Percentiles rank a stretch among this genome's conserved stretches.
Conservation (phyloP, 2,113 vertebrate genomes). For the Pardalotus punctatus region DNA sequence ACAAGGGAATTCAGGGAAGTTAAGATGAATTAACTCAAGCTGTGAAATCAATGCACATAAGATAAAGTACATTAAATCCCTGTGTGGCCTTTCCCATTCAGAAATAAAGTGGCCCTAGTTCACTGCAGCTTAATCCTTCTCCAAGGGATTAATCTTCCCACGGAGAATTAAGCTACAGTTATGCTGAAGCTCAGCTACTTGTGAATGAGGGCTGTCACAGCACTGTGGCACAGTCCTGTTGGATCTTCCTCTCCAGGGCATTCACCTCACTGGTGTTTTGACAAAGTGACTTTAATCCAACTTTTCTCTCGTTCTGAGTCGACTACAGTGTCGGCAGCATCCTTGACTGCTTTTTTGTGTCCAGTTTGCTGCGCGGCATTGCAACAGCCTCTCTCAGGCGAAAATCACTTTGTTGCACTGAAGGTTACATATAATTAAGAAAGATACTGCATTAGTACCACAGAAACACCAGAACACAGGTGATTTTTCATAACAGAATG, state of each 20-base stretch:
- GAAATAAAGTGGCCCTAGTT: slow-evolving; percentile 41
- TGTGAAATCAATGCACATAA: slow-evolving; percentile 55
- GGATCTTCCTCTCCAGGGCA: not conserved
- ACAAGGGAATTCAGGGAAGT: slow-evolving; percentile 22
- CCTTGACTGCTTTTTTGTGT: not conserved
- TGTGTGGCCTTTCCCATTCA: slow-evolving; percentile 51
- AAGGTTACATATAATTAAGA: not conserved
- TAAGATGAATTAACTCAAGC: slow-evolving; percentile 53
- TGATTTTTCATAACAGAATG: not conserved
- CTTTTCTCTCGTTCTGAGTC: not conserved
- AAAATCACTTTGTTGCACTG: not conserved
- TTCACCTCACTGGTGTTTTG: accelerated
- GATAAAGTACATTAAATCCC: slow-evolving; percentile 53
- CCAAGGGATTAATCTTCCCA: slow-evolving; percentile 38
- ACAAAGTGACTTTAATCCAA: not conserved
- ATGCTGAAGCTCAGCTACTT: not conserved
- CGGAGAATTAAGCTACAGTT: not conserved
- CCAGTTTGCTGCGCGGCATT: accelerated
- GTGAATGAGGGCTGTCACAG: not conserved
- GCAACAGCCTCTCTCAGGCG: not conserved
- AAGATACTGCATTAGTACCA: not conserved
- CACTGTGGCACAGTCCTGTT: accelerated
- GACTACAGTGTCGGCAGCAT: not conserved
- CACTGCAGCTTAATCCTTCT: slow-evolving; percentile 45
- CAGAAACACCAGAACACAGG: not conserved